Evolutionary conservation across 1,140 invertebrate genomes (phyloP), one percentile per base, ranked within the genome.

Genomic region (Lutraria rhynchaena): DNA sequence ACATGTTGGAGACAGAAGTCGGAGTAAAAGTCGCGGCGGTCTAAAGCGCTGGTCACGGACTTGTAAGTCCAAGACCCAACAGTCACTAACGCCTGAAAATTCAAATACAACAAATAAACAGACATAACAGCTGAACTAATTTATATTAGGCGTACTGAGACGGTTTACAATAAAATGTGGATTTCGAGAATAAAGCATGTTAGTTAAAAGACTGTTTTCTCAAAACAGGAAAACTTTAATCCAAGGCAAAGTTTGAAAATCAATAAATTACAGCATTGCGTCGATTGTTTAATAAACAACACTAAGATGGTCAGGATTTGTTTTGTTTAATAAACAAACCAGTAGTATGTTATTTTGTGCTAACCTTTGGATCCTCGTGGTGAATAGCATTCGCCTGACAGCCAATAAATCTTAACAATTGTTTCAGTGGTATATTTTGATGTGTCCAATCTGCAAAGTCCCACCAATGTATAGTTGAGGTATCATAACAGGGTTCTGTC

Each of bases 31-130:
- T 81, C 74, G 3, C 78, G 37, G 3, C 78, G 67, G 35, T 51
- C 57, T n/a, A 81, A n/a, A 19, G 57, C 49, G 44, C 63, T 22
- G 1, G 67, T 81, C 13, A 73, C 35, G 4, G 78, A 35, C 37
- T 63, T 81, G 41, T 81, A 81, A 0, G 63, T 70, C 78, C 78
- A 81, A 31, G 67, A 71, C 13, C 78, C 78, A 13, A 73, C 69
- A 22, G 78, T 81, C 13, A 81, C 78, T 37, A 81, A 31, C 1
- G 78, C 67, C 78, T 81, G 31, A 27, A 70, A 57, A 41, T 41
- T 5, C 15, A 41, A 41, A 41, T n/a, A n/a, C n/a, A n/a, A n/a
- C n/a, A n/a, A n/a, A n/a, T n/a, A n/a, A n/a, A n/a, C n/a, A n/a
- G n/a, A n/a, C n/a, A n/a, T n/a, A n/a, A n/a, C n/a, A n/a, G n/a